These are phyloP conservation scores for Myotis daubentonii DNA, from an alignment of 2,797 vertebrate species.

Conservation along the genomic window DNA sequence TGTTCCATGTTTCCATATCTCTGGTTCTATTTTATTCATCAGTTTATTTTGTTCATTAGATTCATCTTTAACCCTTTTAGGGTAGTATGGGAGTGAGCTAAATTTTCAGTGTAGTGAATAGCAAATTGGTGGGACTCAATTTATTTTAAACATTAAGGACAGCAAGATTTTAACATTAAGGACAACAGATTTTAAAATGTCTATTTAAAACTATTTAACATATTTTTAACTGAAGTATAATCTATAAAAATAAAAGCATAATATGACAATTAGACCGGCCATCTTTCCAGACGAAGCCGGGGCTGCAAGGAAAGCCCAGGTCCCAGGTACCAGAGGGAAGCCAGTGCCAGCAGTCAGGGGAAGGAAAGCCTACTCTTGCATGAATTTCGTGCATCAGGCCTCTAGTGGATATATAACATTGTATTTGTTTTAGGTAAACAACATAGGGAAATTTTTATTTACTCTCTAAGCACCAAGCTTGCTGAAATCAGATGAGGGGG, in stretches of 20 bases:
- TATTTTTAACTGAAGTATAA: background rate
- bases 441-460: background rate
- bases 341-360: too few relatives aligned
- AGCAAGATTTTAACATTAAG: background rate
- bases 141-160: background rate
- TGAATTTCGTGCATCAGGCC: too few relatives aligned
- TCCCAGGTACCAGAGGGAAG: too few relatives aligned
- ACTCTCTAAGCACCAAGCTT: background rate
- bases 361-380: too few relatives aligned
- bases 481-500: background rate
- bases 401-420: background rate
- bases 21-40: too few relatives aligned
- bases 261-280: too few relatives aligned
- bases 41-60: too few relatives aligned
- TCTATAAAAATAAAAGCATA: too few relatives aligned
- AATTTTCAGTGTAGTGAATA: background rate
- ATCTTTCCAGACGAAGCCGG: too few relatives aligned
- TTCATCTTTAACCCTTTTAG: constrained; percentile 2
- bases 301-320: too few relatives aligned
- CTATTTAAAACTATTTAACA: background rate
- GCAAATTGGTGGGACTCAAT: background rate
- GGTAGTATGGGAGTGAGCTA: background rate
- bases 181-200: background rate
- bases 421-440: background rate
- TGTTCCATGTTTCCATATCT: too few relatives aligned